These are phyloP conservation scores for Apteryx owenii DNA, from an alignment of 2,113 vertebrate genomes.

Conservation along the genomic window DNA sequence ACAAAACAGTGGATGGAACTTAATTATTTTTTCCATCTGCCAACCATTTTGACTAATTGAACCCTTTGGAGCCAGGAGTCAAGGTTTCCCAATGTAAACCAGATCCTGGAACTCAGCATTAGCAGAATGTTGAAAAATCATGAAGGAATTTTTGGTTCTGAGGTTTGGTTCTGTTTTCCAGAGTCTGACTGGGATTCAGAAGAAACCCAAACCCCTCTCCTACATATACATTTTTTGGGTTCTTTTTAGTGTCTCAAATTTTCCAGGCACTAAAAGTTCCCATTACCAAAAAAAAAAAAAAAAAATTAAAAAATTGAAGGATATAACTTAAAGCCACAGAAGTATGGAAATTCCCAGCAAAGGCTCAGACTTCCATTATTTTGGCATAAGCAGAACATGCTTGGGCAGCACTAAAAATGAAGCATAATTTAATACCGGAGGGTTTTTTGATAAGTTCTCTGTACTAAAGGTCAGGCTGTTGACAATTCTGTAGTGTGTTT, in stretches of 20 bases:
- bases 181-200: slow-evolving; percentile 37
- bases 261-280: slow-evolving; percentile 44
- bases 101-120: slow-evolving; percentile 11
- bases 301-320: background rate
- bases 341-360: slow-evolving; percentile 50
- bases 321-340: slow-evolving; percentile 52
- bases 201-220: slow-evolving; percentile 28
- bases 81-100: slow-evolving; percentile 67
- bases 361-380: slow-evolving; percentile 22
- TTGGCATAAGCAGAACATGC: slow-evolving; percentile 47
- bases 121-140: slow-evolving; percentile 59
- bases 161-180: slow-evolving; percentile 69
- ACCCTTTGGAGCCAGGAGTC: slow-evolving; percentile 68
- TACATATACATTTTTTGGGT: slow-evolving; percentile 30
- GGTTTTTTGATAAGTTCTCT: background rate
- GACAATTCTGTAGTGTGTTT: background rate
- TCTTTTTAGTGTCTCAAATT: slow-evolving; percentile 33
- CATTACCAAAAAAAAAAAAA: background rate
- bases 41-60: slow-evolving; percentile 74
- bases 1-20: slow-evolving; percentile 59
- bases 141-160: slow-evolving; percentile 65
- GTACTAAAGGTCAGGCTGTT: background rate
- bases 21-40: slow-evolving; percentile 72
- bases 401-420: slow-evolving; percentile 22
- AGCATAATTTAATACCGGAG: background rate